A percentile compares a stretch with the other conserved stretches of the same genome.
Evolutionary conservation across 2,797 vertebrate genomes (phyloP).

Genomic region (Characodon lateralis): DNA sequence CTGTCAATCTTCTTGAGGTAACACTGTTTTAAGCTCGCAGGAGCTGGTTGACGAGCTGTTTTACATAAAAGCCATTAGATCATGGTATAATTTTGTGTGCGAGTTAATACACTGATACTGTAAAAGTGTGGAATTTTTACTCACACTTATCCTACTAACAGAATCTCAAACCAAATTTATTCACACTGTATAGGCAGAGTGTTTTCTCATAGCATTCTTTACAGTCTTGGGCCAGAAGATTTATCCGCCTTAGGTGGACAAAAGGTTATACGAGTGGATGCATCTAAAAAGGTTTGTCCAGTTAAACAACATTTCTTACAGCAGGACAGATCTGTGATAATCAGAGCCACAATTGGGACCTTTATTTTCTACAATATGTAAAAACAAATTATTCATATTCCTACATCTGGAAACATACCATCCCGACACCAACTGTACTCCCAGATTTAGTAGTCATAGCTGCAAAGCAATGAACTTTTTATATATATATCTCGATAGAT

Average conservation of each 20-base stretch:
- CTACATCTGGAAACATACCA: background rate
- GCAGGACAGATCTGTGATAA: conserved; percentile 25
- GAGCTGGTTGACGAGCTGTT: background rate
- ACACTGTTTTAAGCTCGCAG: too few relatives aligned
- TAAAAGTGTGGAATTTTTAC: background rate
- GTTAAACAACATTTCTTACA: conserved; percentile 41
- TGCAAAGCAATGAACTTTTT: conserved; percentile 19
- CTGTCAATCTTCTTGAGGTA: too few relatives aligned
- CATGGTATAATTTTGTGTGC: background rate
- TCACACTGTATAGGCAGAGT: too few relatives aligned
- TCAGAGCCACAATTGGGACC: background rate
- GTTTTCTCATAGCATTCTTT: too few relatives aligned
- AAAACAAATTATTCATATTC: background rate
- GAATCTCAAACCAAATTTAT: background rate
- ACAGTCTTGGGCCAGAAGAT: too few relatives aligned
- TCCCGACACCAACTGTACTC: conserved; percentile 9
- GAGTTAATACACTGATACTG: background rate
- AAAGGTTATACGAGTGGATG: background rate
- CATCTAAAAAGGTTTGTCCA: conserved; percentile 20
- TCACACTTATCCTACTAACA: background rate
- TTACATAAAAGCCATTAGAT: background rate
- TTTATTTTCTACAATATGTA: background rate
- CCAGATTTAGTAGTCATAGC: background rate
- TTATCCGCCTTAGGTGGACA: conserved; percentile 4
- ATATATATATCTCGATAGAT: conserved; percentile 7